Evolutionary conservation across 1,140 invertebrate species (phyloP).

Genomic region (Microplitis demolitor): DNA sequence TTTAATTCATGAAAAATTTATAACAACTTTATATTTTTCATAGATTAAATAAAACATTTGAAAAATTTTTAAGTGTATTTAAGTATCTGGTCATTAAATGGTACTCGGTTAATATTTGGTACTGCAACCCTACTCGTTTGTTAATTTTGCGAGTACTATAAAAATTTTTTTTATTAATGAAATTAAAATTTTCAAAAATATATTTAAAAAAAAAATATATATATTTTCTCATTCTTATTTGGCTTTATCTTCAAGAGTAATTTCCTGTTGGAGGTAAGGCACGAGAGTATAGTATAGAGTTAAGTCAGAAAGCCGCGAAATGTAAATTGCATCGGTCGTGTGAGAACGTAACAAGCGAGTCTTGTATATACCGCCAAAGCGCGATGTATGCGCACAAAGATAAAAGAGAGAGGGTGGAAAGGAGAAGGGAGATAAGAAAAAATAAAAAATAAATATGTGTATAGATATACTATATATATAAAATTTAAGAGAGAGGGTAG

Average conservation of each 20-base stretch:
- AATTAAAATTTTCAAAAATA: no score
- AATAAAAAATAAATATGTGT: neutral
- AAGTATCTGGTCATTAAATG: no score
- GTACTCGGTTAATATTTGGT: no score
- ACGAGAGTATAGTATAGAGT: neutral
- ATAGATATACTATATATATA: neutral
- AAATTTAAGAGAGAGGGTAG: constrained; percentile 21
- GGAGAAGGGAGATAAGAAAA: constrained; percentile 13
- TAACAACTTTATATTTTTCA: no score
- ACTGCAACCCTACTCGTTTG: no score
- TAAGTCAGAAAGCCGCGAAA: constrained; percentile 20
- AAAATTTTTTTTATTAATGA: no score
- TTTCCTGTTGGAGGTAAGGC: constrained; percentile 16
- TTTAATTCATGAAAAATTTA: no score
- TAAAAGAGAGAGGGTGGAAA: constrained; percentile 20
- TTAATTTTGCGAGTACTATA: no score
- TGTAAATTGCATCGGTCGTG: constrained; percentile 21
- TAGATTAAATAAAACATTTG: no score
- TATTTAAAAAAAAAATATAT: no score
- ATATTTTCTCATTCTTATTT: neutral
- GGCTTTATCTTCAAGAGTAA: constrained; percentile 13
- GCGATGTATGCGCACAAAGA: constrained; percentile 24
- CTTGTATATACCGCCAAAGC: constrained; percentile 12
- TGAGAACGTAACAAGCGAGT: constrained; percentile 22
- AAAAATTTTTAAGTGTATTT: no score